Evolutionary conservation across 2,113 vertebrate species (phyloP).

Genomic region (Misgurnus mizolepis): DNA sequence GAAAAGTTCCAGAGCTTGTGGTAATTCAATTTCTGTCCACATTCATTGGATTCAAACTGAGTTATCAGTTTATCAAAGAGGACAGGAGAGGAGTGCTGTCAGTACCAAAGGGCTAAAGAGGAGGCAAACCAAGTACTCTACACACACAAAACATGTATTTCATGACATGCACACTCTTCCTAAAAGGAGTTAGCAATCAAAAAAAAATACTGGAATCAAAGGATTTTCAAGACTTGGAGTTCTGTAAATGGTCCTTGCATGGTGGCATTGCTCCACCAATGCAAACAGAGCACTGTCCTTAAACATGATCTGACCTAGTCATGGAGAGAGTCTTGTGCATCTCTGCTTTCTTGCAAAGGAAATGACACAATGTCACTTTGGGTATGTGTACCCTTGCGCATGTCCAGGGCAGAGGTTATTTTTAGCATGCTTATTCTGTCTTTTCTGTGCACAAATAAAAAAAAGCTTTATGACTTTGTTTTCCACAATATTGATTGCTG

Average conservation of each 20-base stretch:
- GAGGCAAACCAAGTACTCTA: slow-evolving; percentile 2
- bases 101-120: slow-evolving; percentile 31
- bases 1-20: slow-evolving; percentile 31
- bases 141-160: background rate
- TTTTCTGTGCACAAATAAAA: background rate
- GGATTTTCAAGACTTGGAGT: background rate
- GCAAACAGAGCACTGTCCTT: background rate
- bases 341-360: background rate
- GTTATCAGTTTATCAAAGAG: slow-evolving; percentile 32
- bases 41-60: slow-evolving; percentile 14
- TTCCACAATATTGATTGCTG: background rate
- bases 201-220: background rate
- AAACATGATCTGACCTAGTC: background rate
- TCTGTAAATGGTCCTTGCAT: background rate
- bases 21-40: slow-evolving; percentile 35
- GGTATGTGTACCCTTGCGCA: no score
- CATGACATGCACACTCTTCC: background rate
- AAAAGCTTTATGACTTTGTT: no score
- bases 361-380: background rate
- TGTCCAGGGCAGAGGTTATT: background rate
- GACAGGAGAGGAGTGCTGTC: slow-evolving; percentile 5
- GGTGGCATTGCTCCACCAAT: background rate
- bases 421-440: background rate
- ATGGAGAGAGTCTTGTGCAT: background rate
- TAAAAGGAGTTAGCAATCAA: background rate